Base-by-base conservation (phyloP, 30 jellyfish, hydroid and myxozoan species). In the Sanderia malayensis region DNA sequence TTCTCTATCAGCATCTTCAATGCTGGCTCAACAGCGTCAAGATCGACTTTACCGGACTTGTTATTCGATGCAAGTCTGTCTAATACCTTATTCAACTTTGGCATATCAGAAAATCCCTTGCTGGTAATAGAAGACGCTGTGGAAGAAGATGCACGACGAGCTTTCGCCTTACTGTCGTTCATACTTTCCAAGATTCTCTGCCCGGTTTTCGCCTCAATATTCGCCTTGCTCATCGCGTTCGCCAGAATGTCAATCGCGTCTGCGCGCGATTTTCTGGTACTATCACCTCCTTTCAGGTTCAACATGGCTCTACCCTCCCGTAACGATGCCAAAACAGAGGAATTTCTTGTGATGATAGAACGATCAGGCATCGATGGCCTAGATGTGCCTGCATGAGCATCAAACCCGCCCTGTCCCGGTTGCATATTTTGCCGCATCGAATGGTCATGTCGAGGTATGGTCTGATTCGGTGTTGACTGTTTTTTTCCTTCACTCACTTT, bases 201-300 rank as follows among this genome's bases (percentile, higher is more conserved):
- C 11, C 96, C 97, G 2, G 97, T 83, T 46, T 89, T 61, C 27
- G 97, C 97, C 70, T 89, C 97, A 9, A 89, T 85, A 58, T 89
- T 89, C 33, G 85, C 97, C 57, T 89, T 89, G 31, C 72, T 89
- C 95, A 89, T 89, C 28, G 97, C 97, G 67, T 83, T 89, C 27
- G 97, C 97, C 1, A 89, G 82, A 80, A 89, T 82, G 33, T 78
- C 97, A 10, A 89, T 89, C 22, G 89, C 97, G 44, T 76, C 95
- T 0, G 97, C 79, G 46, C 83, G 83, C 25, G 95, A 63, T 45
- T 83, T 76, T n/a, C n/a, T n/a, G n/a, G n/a, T n/a, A 2, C 86
- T 86, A 26, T 81, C 78, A 19, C 74, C 78, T 9, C 66, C 73
- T 0, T 83, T 80, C 60, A 64, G 58, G 2, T 25, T 37, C 58